These are phyloP conservation scores for Rhysida immarginata DNA, from an alignment of 1,140 invertebrate species.

Conservation along the genomic window DNA sequence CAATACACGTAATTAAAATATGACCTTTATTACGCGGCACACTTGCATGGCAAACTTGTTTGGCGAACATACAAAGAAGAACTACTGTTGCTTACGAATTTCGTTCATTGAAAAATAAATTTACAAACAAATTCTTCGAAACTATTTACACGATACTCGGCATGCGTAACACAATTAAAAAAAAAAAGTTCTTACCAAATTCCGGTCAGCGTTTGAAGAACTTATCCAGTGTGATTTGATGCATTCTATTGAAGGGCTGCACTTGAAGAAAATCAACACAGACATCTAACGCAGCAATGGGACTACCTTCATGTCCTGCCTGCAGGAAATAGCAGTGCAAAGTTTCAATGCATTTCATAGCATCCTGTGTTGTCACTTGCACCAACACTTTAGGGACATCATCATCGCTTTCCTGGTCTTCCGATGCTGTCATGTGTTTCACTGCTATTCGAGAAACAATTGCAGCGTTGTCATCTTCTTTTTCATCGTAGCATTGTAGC, in stretches of 20 bases:
- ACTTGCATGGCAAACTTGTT: too few relatives aligned
- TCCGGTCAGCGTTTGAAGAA: background rate
- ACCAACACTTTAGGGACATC: background rate
- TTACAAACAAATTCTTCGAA: background rate
- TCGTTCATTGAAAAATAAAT: background rate
- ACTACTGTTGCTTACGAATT: background rate
- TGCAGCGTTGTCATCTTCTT: background rate
- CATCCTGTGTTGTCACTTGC: constrained; percentile 2
- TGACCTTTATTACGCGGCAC: background rate
- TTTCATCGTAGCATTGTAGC: constrained; percentile 2
- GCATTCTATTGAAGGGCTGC: background rate
- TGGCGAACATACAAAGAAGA: background rate
- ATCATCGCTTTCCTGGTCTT: constrained; percentile 1
- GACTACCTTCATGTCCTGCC: background rate
- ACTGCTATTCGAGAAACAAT: background rate
- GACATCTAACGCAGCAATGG: background rate
- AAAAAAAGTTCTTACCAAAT: background rate
- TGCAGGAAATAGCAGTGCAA: background rate
- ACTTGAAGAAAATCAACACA: background rate
- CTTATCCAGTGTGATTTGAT: background rate
- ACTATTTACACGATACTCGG: background rate
- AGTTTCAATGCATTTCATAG: background rate
- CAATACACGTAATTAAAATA: too few relatives aligned
- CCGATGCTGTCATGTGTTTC: background rate
- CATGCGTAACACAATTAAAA: background rate